These are phyloP conservation scores for Natator depressus DNA, from an alignment of 2,113 vertebrate genomes.

Conservation along the genomic window DNA sequence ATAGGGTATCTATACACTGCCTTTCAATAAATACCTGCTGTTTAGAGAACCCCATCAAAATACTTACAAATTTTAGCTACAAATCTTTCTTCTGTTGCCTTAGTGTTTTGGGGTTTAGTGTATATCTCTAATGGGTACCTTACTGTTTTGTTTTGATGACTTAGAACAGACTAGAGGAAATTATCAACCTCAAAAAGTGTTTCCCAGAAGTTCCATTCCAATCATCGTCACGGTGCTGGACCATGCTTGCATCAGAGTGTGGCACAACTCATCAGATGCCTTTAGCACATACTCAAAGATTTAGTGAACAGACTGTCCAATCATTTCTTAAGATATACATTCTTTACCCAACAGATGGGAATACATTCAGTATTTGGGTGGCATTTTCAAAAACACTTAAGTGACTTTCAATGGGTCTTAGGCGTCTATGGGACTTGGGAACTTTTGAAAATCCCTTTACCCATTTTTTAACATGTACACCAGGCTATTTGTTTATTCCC, in stretches of 20 bases:
- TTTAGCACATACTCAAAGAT: background rate
- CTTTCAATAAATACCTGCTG: conserved; percentile 5
- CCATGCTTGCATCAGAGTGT: background rate
- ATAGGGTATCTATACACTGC: background rate
- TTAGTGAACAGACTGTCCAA: background rate
- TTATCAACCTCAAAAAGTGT: background rate
- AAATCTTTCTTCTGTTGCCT: conserved; percentile 6
- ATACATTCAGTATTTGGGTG: background rate
- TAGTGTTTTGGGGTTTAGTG: conserved; percentile 30
- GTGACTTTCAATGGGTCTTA: background rate
- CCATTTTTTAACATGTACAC: too few species aligned
- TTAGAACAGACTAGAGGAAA: too few species aligned
- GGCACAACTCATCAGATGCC: background rate
- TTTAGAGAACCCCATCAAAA: conserved; percentile 19
- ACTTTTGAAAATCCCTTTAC: background rate
- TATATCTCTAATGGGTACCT: conserved; percentile 7
- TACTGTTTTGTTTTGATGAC: conserved; percentile 14
- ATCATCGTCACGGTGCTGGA: background rate
- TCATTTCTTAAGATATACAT: background rate
- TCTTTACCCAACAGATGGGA: background rate
- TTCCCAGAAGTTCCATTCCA: conserved; percentile 36
- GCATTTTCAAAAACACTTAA: background rate
- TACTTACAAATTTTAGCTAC: background rate
- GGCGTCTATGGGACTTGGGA: background rate
- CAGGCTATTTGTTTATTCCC: too few species aligned